Percentiles rank a stretch among this genome's conserved stretches.
Evolutionary conservation across 2,888 invertebrate species (phyloP).

Genomic region (Camponotus fellah): DNA sequence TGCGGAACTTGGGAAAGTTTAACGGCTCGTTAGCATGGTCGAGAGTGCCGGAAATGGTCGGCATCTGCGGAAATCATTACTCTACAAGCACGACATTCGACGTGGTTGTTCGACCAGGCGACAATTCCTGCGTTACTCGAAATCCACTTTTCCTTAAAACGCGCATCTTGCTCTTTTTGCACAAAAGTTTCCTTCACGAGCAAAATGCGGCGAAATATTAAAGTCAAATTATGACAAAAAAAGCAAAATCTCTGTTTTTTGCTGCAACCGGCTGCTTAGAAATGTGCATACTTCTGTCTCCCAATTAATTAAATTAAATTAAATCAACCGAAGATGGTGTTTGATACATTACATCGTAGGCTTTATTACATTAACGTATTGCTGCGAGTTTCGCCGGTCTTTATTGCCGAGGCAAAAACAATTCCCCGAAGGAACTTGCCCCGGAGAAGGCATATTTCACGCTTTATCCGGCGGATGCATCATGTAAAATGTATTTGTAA

Average conservation of each 20-base stretch:
- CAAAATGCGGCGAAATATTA: background rate
- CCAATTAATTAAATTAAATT: background rate
- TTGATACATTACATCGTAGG: background rate
- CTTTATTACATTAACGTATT: background rate
- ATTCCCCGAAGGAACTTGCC: conserved; percentile 2
- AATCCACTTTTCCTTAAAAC: conserved; percentile 11
- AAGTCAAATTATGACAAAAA: background rate
- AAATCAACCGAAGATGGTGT: background rate
- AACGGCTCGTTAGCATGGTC: conserved; percentile 59
- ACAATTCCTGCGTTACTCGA: conserved; percentile 23
- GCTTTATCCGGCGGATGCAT: conserved; percentile 39
- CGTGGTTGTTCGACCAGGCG: conserved; percentile 10
- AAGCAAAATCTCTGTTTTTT: background rate
- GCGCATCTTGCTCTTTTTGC: background rate
- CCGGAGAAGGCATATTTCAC: conserved; percentile 41
- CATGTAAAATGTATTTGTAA: background rate
- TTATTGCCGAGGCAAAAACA: conserved; percentile 34
- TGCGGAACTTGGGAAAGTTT: conserved; percentile 38
- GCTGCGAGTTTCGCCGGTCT: conserved; percentile 1
- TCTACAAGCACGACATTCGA: conserved; percentile 55
- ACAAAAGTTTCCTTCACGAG: conserved; percentile 20
- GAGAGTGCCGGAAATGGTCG: conserved; percentile 57
- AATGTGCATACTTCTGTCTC: background rate
- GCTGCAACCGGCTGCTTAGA: background rate
- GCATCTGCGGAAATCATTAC: conserved; percentile 63